Percentiles rank a stretch among this genome's conserved stretches.
Conservation (phyloP, 2,888 invertebrate genomes). For the Caenorhabditis panamensis region DNA sequence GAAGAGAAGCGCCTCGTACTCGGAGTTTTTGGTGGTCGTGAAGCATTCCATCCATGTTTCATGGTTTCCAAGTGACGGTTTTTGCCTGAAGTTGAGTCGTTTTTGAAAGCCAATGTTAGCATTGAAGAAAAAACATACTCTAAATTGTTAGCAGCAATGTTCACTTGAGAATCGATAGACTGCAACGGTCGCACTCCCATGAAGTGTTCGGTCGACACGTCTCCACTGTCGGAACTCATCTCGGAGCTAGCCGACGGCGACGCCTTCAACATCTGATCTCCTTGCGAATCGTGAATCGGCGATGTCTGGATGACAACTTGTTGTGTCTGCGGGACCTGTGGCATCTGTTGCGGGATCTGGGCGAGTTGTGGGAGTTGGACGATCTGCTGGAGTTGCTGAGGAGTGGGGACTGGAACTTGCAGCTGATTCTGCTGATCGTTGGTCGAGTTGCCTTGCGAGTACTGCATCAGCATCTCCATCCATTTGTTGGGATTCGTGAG, state of each 20-base stretch:
- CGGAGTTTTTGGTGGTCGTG: conserved; percentile 55
- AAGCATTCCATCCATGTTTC: conserved; percentile 71
- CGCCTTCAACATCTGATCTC: conserved; percentile 35
- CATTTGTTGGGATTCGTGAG: conserved; percentile 1
- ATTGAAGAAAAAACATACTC: conserved; percentile 1
- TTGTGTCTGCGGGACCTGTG: background rate
- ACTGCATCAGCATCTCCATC: conserved; percentile 17
- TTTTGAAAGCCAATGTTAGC: background rate
- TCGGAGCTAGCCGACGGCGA: conserved; percentile 39
- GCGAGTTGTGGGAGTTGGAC: background rate
- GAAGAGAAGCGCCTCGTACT: conserved; percentile 70
- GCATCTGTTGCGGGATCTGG: background rate
- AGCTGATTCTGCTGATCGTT: background rate
- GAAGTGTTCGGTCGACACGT: background rate
- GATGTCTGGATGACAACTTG: conserved; percentile 14
- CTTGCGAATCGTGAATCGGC: background rate
- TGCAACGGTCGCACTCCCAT: conserved; percentile 1
- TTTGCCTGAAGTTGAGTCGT: conserved; percentile 21
- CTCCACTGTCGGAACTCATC: conserved; percentile 12
- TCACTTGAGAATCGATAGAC: conserved; percentile 24
- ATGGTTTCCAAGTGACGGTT: conserved; percentile 1
- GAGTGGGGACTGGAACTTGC: too few relatives aligned
- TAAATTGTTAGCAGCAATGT: conserved; percentile 16
- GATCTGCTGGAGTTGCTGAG: background rate
- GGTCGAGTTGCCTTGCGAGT: background rate